phyloP scores from a whole-genome alignment of 2,113 vertebrate genomes.

The Neodontobutis hainanensis region DNA sequence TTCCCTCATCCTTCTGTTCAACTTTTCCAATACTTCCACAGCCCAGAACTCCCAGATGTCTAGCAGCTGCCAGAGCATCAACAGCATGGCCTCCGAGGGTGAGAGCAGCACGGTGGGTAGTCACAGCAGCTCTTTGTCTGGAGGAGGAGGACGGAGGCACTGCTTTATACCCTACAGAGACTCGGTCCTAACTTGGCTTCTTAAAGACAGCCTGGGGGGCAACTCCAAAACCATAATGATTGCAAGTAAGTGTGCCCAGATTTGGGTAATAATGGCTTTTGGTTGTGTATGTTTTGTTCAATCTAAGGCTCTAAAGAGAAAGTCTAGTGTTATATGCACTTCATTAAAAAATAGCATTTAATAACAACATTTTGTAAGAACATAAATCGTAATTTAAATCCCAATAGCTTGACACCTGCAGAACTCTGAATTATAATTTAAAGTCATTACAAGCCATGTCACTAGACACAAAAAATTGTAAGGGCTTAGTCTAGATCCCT shows the following conservation, averaged over 20 bases:
- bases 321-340: too few relatives aligned
- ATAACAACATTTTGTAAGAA: too few relatives aligned
- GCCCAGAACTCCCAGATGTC: conserved; percentile 96
- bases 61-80: conserved; percentile 94
- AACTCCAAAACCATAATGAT: conserved; percentile 99
- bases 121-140: conserved; percentile 78
- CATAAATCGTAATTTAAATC: too few relatives aligned
- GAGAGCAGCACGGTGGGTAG: conserved; percentile 79
- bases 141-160: conserved; percentile 75
- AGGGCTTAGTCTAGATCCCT: too few relatives aligned
- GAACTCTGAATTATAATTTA: too few relatives aligned
- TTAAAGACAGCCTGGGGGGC: conserved; percentile 96
- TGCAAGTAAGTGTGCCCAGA: conserved; percentile 84
- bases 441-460: too few relatives aligned
- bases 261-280: not conserved
- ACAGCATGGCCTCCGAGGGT: conserved; percentile 83
- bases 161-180: conserved; percentile 96
- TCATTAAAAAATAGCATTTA: too few relatives aligned
- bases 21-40: conserved; percentile 54
- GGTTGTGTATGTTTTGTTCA: not conserved
- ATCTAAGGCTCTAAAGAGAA: not conserved
- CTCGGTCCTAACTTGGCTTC: conserved; percentile 96
- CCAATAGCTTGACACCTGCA: too few relatives aligned
- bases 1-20: not conserved
- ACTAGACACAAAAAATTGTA: too few relatives aligned